Percentiles rank a stretch among this genome's conserved stretches.
These are phyloP conservation scores for Aphrocallistes beatrix DNA, from an alignment of 37 sponge, comb jelly and placozoan genomes.

Conservation along the genomic window DNA sequence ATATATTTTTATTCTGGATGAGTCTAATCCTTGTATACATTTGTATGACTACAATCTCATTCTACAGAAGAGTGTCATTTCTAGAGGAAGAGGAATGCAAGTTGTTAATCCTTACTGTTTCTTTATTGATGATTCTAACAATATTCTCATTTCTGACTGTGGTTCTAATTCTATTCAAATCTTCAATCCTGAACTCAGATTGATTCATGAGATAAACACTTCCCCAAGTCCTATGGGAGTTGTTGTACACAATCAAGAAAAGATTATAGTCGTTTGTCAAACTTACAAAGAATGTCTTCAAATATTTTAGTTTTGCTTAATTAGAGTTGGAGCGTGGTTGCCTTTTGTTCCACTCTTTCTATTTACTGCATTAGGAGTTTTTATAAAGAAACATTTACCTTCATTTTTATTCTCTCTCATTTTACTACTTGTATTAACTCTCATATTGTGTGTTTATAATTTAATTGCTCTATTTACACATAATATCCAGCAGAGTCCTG, in stretches of 20 bases:
- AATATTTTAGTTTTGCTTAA: background rate
- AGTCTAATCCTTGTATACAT: background rate
- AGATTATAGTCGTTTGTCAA: background rate
- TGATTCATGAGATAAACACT: background rate
- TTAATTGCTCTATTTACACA: too few relatives aligned
- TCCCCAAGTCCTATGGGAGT: background rate
- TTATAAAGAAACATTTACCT: too few relatives aligned
- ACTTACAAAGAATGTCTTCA: background rate
- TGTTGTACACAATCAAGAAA: background rate
- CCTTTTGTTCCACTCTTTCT: too few relatives aligned
- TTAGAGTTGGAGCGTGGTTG: too few relatives aligned
- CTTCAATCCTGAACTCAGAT: background rate
- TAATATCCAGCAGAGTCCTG: too few relatives aligned
- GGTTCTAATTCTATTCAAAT: background rate
- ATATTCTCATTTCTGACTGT: background rate
- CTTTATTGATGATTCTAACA: background rate
- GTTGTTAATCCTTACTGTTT: background rate
- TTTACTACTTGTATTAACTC: too few relatives aligned
- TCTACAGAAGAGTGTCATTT: constrained; percentile 8
- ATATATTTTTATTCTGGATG: background rate
- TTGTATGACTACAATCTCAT: background rate
- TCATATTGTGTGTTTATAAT: too few relatives aligned
- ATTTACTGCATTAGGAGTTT: too few relatives aligned
- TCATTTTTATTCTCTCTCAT: too few relatives aligned
- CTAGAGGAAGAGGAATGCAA: background rate